Percentiles rank a stretch among this genome's conserved stretches.
Conservation (phyloP, 92 coral and sea anemone species). For the Metridium senile region DNA sequence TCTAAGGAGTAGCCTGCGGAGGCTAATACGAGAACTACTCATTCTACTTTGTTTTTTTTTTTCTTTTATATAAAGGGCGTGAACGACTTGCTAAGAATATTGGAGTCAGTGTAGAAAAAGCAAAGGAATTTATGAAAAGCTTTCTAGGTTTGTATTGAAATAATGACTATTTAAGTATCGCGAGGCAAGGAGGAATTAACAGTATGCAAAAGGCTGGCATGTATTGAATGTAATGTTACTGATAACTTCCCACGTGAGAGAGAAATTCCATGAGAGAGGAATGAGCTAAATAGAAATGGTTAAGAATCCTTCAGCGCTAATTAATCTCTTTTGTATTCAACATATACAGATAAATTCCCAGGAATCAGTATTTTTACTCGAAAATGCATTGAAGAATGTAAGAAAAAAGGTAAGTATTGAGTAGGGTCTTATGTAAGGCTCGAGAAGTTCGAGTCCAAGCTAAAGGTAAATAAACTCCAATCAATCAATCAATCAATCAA, state of each 20-base stretch:
- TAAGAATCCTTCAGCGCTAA: background rate
- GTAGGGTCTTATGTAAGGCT: background rate
- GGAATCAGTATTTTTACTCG: constrained; percentile 72
- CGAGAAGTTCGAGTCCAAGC: background rate
- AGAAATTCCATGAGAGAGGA: too few species aligned
- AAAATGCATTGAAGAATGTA: constrained; percentile 68
- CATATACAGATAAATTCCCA: constrained; percentile 82
- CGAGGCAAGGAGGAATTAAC: too few species aligned
- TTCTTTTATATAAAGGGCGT: constrained; percentile 44
- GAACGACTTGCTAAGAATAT: constrained; percentile 88
- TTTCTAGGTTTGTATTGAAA: constrained; percentile 83
- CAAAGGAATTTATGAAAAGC: constrained; percentile 87
- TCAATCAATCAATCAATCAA: too few species aligned
- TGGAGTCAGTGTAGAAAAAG: constrained; percentile 73
- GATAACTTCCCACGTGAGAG: too few species aligned
- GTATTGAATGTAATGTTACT: too few species aligned
- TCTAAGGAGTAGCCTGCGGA: too few species aligned
- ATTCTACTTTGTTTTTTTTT: background rate
- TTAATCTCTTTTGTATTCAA: background rate
- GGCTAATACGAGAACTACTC: too few species aligned
- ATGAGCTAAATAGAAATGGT: too few species aligned
- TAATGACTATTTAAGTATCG: too few species aligned
- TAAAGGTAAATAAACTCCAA: too few species aligned
- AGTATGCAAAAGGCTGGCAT: too few species aligned
- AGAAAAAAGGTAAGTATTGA: constrained; percentile 58